Conservation (phyloP, 2,888 invertebrate species). For the Cosmia trapezina region DNA sequence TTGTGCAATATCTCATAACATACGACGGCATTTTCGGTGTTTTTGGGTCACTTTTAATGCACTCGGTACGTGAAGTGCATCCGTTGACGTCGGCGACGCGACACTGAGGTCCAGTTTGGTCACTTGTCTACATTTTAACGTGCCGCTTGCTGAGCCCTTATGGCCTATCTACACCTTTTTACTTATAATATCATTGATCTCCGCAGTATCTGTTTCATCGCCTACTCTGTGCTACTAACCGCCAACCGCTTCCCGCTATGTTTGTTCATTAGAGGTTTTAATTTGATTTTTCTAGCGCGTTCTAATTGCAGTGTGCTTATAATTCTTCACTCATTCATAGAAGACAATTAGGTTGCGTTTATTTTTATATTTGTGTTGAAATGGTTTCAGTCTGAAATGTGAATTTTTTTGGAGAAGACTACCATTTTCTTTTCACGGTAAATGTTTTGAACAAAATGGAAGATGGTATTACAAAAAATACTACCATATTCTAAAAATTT, state of each 20-base stretch:
- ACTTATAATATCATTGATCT: too few species aligned
- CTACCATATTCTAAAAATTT: too few species aligned
- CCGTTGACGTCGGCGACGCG: too few species aligned
- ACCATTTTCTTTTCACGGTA: not conserved
- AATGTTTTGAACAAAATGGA: not conserved
- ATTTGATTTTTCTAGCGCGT: slow-evolving; percentile 89
- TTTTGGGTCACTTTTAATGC: too few species aligned
- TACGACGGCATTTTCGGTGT: too few species aligned
- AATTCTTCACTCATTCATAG: slow-evolving; percentile 83
- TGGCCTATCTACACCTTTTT: too few species aligned
- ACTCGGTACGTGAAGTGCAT: too few species aligned
- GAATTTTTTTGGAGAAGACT: not conserved
- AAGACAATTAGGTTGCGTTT: slow-evolving; percentile 78
- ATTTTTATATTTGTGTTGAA: slow-evolving; percentile 60
- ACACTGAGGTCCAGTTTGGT: too few species aligned
- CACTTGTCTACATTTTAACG: too few species aligned
- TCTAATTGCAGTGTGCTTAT: slow-evolving; percentile 85
- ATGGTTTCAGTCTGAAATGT: slow-evolving; percentile 6
- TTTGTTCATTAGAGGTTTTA: slow-evolving; percentile 88
- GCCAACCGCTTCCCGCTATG: slow-evolving; percentile 77
- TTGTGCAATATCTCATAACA: too few species aligned
- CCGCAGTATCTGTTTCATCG: slow-evolving; percentile 31
- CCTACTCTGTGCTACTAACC: slow-evolving; percentile 72
- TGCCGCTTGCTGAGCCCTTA: too few species aligned
- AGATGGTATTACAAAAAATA: too few species aligned